Base-by-base conservation (phyloP, 2,113 vertebrate species). In the Columbina picui region DNA sequence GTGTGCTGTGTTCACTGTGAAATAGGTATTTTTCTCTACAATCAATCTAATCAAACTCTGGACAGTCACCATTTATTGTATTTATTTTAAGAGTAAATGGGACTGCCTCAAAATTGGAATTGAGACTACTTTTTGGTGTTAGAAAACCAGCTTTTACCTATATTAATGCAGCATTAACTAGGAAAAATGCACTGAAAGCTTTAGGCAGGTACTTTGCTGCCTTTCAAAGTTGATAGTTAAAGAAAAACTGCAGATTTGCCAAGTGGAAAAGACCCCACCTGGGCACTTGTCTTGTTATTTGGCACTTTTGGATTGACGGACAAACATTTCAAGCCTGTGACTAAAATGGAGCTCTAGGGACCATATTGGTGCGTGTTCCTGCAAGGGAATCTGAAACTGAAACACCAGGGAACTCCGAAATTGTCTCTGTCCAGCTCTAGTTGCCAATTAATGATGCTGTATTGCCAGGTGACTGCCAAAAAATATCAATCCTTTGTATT, bases 1-100 rank as follows among this genome's bases (percentile, higher is more conserved):
- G 61, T 69, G 67, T 94, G 73, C 98, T 98, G 98, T 98, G 98
- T 97, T 98, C 97, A 98, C 98, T 98, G 69, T 94, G 94, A 95
- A 91, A 34, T 76, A 68, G 9, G 6, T 79, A 2, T 32, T 83
- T 83, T 65, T 50, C 45, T 61, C 10, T 19, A 7, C 53, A 73
- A 53, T 34, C 30, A 69, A 18, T 57, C 29, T 39, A 49, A 74
- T 60, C 52, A 27, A 49, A 53, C 43, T 64, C 32, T 41, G 18
- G 63, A 8, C 73, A 47, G 71, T 91, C 64, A 20, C 87, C 81
- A 32, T 45, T 87, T 60, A 14, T 4, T 45, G 7, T 34, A 36
- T 63, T 45, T 68, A 56, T 32, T 64, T 6, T 52, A 16, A 38
- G 52, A 43, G 29, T 45, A 32, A 82, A 49, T 22, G 77, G 47